Evolutionary conservation across 2,888 invertebrate species (phyloP), one percentile per base, ranked within the genome.

Genomic region (Caenorhabditis sinica): DNA sequence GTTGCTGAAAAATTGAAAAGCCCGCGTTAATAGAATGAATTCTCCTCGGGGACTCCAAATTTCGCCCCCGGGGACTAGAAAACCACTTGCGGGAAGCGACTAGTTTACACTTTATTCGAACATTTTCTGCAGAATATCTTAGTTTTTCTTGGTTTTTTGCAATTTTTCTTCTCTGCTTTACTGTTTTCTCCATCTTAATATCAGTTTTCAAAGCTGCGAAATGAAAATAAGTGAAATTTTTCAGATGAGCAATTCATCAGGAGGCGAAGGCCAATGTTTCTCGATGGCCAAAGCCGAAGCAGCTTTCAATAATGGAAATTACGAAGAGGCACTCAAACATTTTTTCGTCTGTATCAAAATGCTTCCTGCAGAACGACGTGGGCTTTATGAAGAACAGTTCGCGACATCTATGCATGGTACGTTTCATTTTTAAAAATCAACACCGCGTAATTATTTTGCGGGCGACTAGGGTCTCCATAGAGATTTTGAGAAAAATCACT

Each of bases 281-380:
- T 80, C 80, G 13, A 80, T 80, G 80, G n/a, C 0, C 3, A n/a
- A 23, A 3, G 80, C 72, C 17, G 45, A 66, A 17, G 17, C 11
- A 6, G 65, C 65, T 5, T 72, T 80, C 13, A 45, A 66, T 0
- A 49, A 65, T 8, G 80, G 72, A 23, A 33, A 80, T n/a, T 80
- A 72, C 23, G 80, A 80, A 23, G 40, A 36, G 8, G 72, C 80
- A n/a, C 58, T 80, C 17, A 80, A 80, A 56, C 72, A 80, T 28
- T 72, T 72, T 30, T 80, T 80, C 58, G 80, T 65, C 28, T 80
- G 80, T 23, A 80, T 80, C 20, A 65, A 53, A 25, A 80, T 80
- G 80, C 23, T 80, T 13, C 80, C 80, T 25, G 72, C 20, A 3
- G 80, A 72, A 4, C 65, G 80, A 13, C 51, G 80, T 5, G 58